Conservation (phyloP, 2,797 vertebrate genomes). For the Lagodon rhomboides region DNA sequence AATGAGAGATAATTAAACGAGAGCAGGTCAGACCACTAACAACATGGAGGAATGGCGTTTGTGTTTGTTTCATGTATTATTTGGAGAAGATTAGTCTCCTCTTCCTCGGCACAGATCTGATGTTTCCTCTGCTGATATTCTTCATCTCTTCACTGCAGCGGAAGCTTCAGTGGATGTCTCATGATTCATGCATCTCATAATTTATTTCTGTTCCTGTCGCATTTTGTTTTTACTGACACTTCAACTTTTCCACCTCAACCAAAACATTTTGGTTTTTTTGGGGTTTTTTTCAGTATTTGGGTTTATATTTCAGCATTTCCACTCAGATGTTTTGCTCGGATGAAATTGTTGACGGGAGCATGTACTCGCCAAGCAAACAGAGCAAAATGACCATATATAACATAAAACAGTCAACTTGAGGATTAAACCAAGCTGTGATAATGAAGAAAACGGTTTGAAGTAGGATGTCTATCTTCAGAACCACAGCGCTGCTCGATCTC, state of each 20-base stretch:
- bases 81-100: too few relatives aligned
- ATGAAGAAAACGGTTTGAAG: background rate
- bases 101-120: too few relatives aligned
- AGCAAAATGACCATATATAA: too few relatives aligned
- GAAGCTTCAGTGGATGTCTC: background rate
- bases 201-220: background rate
- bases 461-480: background rate
- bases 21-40: background rate
- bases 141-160: too few relatives aligned
- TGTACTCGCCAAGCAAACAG: too few relatives aligned
- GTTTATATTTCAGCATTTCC: background rate
- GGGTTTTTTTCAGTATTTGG: background rate
- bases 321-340: background rate
- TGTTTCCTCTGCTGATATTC: too few relatives aligned
- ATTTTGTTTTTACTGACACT: background rate
- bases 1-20: background rate
- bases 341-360: too few relatives aligned
- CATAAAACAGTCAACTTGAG: background rate
- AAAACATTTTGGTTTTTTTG: background rate
- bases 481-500: background rate
- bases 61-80: too few relatives aligned
- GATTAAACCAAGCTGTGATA: background rate
- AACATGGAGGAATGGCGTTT: too few relatives aligned
- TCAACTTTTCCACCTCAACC: background rate
- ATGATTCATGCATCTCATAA: background rate